phyloP scores from a whole-genome alignment of 1,140 invertebrate species.

The Hydropsyche tenuis region DNA sequence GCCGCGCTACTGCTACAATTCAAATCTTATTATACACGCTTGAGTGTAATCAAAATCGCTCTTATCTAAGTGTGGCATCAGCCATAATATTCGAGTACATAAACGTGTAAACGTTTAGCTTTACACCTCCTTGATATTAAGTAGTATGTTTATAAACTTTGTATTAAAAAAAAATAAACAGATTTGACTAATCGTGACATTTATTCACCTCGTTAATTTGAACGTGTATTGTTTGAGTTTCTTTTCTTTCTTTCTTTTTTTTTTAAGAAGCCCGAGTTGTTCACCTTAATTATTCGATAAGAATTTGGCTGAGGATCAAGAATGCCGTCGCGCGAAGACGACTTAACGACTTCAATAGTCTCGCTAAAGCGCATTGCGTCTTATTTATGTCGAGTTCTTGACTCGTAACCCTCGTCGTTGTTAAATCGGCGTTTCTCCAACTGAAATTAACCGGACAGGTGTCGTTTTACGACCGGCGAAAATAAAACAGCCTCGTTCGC shows the following conservation, averaged over 20 bases:
- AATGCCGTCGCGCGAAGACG: background rate
- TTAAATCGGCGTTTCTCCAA: no score
- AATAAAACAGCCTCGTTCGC: background rate
- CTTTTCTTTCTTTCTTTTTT: background rate
- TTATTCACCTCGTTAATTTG: background rate
- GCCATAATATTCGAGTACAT: background rate
- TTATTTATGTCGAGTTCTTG: no score
- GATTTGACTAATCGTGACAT: slow-evolving; percentile 8
- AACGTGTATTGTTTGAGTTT: background rate
- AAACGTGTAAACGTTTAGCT: background rate
- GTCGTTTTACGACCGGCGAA: slow-evolving; percentile 2
- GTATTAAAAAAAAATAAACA: background rate
- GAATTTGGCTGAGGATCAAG: slow-evolving; percentile 2
- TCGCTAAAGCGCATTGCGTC: background rate
- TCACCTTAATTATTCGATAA: background rate
- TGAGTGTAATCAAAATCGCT: background rate
- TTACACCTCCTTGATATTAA: no score
- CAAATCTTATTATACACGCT: background rate
- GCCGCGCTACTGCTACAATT: background rate
- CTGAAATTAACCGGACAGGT: background rate
- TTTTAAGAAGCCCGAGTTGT: background rate
- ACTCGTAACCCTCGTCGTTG: no score
- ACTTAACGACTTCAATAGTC: slow-evolving; percentile 7
- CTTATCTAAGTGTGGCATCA: slow-evolving; percentile 14
- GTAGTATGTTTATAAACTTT: no score